Conservation (phyloP, 2,888 invertebrate species). For the Ochropleura leucogaster region DNA sequence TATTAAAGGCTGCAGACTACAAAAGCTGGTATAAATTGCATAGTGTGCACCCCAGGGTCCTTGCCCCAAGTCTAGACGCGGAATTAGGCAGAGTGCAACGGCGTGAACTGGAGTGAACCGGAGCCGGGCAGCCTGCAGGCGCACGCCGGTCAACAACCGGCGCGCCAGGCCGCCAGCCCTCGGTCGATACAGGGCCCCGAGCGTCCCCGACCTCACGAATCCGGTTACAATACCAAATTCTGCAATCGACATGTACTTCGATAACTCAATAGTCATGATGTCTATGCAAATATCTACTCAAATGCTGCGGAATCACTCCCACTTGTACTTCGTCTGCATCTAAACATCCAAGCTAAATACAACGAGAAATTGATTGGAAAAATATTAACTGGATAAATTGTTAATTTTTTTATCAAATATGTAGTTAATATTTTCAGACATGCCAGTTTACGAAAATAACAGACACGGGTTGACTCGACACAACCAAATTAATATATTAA, state of each 20-base stretch:
- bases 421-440: background rate
- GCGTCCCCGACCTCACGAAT: slow-evolving; percentile 33
- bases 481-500: background rate
- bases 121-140: slow-evolving; percentile 53
- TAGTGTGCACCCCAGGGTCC: slow-evolving; percentile 67
- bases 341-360: background rate
- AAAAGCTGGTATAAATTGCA: slow-evolving; percentile 68
- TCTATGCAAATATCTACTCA: slow-evolving; percentile 25
- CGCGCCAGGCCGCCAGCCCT: slow-evolving; percentile 58
- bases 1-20: slow-evolving; percentile 66
- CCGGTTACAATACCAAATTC: slow-evolving; percentile 46
- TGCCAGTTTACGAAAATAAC: background rate
- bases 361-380: background rate
- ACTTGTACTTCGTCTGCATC: slow-evolving; percentile 3
- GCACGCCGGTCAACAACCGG: slow-evolving; percentile 73
- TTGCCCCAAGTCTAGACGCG: slow-evolving; percentile 78
- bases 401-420: background rate
- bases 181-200: slow-evolving; percentile 65
- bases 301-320: background rate
- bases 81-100: slow-evolving; percentile 69
- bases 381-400: background rate
- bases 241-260: slow-evolving; percentile 22
- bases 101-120: slow-evolving; percentile 58
- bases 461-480: background rate
- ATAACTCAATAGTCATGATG: slow-evolving; percentile 21